Percentiles rank a stretch among this genome's conserved stretches.
Evolutionary conservation across 2,797 vertebrate species (phyloP).

Genomic region (Scomberomorus guttatus): DNA sequence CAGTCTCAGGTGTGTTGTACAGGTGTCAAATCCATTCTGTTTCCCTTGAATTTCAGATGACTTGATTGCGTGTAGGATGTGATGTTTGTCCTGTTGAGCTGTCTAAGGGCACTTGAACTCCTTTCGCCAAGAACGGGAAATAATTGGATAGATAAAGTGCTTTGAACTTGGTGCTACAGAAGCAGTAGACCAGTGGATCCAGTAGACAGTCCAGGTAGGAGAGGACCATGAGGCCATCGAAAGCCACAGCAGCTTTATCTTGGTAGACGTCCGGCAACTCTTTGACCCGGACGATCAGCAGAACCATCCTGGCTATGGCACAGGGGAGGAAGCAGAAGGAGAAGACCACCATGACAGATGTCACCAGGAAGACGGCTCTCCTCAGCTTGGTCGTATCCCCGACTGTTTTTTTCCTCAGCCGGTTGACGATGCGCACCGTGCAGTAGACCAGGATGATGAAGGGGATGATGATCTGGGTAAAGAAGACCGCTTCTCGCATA

Average conservation of each 20-base stretch:
- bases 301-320: conserved; percentile 71
- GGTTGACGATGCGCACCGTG: conserved; percentile 66
- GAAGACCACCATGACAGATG: conserved; percentile 75
- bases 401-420: conserved; percentile 69
- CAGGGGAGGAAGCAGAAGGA: conserved; percentile 82
- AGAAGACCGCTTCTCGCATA: conserved; percentile 74
- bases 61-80: not conserved
- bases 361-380: conserved; percentile 71
- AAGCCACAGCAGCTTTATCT: conserved; percentile 54
- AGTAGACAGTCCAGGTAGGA: conserved; percentile 85
- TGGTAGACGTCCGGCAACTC: rapidly evolving
- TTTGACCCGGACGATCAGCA: conserved; percentile 42
- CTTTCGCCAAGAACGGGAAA: conserved; percentile 70
- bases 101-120: rapidly evolving
- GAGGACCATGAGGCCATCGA: conserved; percentile 83
- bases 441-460: conserved; percentile 83
- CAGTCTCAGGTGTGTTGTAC: conserved; percentile 1
- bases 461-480: conserved; percentile 80
- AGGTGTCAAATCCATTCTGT: not conserved
- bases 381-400: conserved; percentile 77
- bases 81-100: conserved; percentile 17
- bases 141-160: conserved; percentile 76
- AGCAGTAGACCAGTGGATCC: conserved; percentile 86
- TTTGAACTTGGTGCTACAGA: conserved; percentile 86
- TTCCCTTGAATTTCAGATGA: conserved; percentile 46